Base-by-base conservation (phyloP, 2,797 vertebrate species). In the Pyrocephalus nanus region DNA sequence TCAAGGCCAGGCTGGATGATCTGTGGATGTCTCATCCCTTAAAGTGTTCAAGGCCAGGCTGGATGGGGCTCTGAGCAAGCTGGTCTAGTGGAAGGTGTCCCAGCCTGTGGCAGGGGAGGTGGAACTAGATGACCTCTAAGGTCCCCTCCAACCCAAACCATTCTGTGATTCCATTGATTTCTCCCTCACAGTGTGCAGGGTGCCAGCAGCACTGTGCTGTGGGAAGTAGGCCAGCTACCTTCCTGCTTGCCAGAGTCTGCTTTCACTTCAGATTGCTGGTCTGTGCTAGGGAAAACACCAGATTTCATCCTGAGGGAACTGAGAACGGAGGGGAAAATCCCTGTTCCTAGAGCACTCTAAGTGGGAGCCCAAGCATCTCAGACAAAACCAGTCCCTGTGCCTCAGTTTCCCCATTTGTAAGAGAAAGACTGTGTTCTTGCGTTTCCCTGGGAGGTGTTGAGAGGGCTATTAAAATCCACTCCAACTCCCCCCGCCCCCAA, bases 31-130 rank as follows among this genome's bases (percentile, higher is more conserved):
- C 30, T 72, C 30, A 42, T 36, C 32, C 47, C 40, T 60, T 22
- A 32, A 14, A 72, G 19, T n/a, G 53, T 7, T 42, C 47, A 48
- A 32, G 19, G 40, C 15, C 26, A 53, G 29, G 2, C 0, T 25
- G 34, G 11, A 42, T 36, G 60, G 19, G 34, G 4, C 9, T 77
- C 18, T 47, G 73, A 78, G 22, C 25, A 23, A 17, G 3, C 5
- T 36, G 15, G 7, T 11, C 26, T 6, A 40, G 53, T 16, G 21
- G 43, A 58, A 83, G 50, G 21, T 40, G 14, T 58, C 20, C 25
- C 16, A 34, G 51, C 17, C 21, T 0, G 0, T 51, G n/a, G 45
- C 30, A 58, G 3, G 51, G 9, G 23, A 11, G 13, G 22, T 20
- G 17, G 38, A 54, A 71, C 17, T 3, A 58, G 12, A 2, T 42